Evolutionary conservation across 2,113 vertebrate genomes (phyloP), one percentile per base, ranked within the genome.

Genomic region (Ammospiza caudacuta): DNA sequence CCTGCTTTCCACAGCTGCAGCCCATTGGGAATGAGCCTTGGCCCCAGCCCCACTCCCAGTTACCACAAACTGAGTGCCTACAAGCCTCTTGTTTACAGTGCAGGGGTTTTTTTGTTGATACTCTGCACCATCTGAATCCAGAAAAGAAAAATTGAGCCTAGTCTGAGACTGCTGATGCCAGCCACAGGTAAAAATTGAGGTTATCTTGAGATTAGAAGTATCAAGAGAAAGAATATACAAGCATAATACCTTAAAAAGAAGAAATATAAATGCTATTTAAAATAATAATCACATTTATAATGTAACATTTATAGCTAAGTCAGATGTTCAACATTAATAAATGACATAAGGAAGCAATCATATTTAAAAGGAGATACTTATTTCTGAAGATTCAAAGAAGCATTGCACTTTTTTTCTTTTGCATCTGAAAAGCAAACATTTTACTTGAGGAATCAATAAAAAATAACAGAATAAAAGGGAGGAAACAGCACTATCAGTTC

Each of bases 311-410:
- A 46, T 27, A 82, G 66, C 24, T 43, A 88, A 95, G 52, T 41
- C 80, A 90, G 58, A 94, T 69, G 39, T 57, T 94, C 49, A 79
- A 68, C 68, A 51, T 29, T 77, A 95, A 58, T 92, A 95, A 93
- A 11, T 35, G 54, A 82, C 66, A 69, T 46, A 90, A 83, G 55
- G 75, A 94, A 90, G 17, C 35, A 83, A 68, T 72, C 52, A n/a
- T 70, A 83, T 57, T 92, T 82, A 76, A 94, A 86, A 84, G 25
- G 28, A 87, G 28, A 31, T 64, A 80, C 59, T 72, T 92, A 95
- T 94, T 93, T 91, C 35, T 86, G 74, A 58, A 76, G 27, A 89
- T 47, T 70, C 69, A 89, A 70, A 95, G 37, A 90, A 33, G 25
- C 28, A 43, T 15, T 69, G 29, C 39, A 70, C 35, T 37, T 68